A percentile compares a stretch with the other conserved stretches of the same genome.
phyloP scores from a whole-genome alignment of 2,113 vertebrate species.

The Opisthocomus hoazin region DNA sequence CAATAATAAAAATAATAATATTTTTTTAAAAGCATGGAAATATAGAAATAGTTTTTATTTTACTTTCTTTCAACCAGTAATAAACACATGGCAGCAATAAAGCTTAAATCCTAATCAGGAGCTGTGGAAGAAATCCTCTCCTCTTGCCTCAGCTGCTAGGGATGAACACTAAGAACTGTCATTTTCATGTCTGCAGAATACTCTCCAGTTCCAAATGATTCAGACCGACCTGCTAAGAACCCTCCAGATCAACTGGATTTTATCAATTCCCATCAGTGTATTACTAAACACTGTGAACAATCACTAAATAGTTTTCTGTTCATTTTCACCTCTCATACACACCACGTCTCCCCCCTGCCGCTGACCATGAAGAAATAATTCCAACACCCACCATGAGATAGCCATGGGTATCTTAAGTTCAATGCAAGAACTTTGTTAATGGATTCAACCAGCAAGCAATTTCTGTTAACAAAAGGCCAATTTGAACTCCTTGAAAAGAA shows the following conservation, averaged over 20 bases:
- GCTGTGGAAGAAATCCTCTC: not conserved
- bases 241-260: not conserved
- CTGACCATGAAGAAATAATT: not conserved
- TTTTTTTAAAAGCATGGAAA: not conserved
- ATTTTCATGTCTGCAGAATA: not conserved
- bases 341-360: not conserved
- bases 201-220: not conserved
- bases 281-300: not conserved
- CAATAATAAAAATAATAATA: not conserved
- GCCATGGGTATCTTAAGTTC: not conserved
- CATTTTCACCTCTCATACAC: not conserved
- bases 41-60: not conserved
- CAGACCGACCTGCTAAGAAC: not conserved
- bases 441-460: slow-evolving; percentile 16
- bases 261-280: not conserved
- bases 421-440: not conserved
- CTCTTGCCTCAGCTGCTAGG: not conserved
- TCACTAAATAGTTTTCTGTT: not conserved
- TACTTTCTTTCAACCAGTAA: not conserved
- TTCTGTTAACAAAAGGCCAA: slow-evolving; percentile 27
- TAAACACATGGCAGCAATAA: not conserved
- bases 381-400: not conserved
- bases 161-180: not conserved
- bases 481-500: not conserved
- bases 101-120: not conserved